Conservation (phyloP, 2,797 vertebrate species). For the Rousettus madagascariensis region DNA sequence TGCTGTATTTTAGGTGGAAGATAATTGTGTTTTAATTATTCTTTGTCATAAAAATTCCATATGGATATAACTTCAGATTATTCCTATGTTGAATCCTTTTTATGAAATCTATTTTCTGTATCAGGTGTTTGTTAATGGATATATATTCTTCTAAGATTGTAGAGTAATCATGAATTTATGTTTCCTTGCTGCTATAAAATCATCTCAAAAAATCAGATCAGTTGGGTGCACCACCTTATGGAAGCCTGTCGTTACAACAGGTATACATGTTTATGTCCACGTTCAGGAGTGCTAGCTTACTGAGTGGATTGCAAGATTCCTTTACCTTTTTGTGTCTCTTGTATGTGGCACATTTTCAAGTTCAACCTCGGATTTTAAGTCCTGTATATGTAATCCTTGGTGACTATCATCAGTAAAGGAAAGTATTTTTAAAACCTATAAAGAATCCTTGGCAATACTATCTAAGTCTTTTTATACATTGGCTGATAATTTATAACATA, state of each 20-base stretch:
- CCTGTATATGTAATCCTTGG: neutral
- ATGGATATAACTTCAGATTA: neutral
- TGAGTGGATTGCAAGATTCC: neutral
- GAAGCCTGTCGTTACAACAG: neutral
- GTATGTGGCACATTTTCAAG: conserved; percentile 10
- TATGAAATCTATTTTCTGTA: neutral
- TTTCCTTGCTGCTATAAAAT: neutral
- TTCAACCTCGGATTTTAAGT: neutral
- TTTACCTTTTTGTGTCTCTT: neutral
- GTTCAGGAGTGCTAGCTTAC: neutral
- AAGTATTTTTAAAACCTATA: neutral
- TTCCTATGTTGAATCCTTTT: neutral
- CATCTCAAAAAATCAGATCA: neutral
- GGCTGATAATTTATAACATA: neutral
- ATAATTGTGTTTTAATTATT: conserved; percentile 11
- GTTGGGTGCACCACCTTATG: neutral
- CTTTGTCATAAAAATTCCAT: conserved; percentile 1
- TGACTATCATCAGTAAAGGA: neutral
- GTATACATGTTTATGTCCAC: neutral
- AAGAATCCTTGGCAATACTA: neutral
- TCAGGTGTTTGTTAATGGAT: neutral
- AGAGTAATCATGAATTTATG: neutral
- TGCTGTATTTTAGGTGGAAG: conserved; percentile 5
- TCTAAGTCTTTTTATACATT: neutral
- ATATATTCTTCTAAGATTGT: neutral